These are phyloP conservation scores for Acrobasis consociella DNA, from an alignment of 2,888 invertebrate species.

Conservation along the genomic window DNA sequence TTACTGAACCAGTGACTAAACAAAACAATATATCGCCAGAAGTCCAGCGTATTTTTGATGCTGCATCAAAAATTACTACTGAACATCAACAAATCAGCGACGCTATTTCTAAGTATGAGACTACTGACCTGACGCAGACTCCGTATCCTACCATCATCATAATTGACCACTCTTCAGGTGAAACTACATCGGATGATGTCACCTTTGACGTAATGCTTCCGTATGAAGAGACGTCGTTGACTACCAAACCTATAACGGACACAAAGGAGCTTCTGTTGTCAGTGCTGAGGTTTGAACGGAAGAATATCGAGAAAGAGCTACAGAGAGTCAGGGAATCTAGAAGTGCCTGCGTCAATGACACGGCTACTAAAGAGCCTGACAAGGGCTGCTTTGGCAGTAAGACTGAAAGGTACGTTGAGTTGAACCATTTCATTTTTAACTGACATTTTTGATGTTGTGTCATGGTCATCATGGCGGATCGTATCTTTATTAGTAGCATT, in stretches of 20 bases:
- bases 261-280: neutral
- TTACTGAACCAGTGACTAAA: too few species aligned
- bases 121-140: neutral
- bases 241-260: neutral
- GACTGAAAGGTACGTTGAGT: neutral
- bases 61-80: too few species aligned
- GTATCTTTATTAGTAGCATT: too few species aligned
- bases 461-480: too few species aligned
- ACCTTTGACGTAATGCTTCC: neutral
- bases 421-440: too few species aligned
- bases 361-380: neutral
- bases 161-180: neutral
- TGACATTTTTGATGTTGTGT: too few species aligned
- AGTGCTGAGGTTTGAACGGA: neutral
- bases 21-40: too few species aligned
- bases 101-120: neutral
- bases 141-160: slow-evolving; percentile 2
- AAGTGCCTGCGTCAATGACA: neutral
- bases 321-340: neutral
- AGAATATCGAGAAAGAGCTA: neutral
- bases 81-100: too few species aligned
- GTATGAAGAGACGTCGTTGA: neutral
- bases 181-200: neutral
- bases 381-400: neutral
- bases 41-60: too few species aligned